Conservation (phyloP, 2,888 invertebrate genomes). For the Alcis repandata region DNA sequence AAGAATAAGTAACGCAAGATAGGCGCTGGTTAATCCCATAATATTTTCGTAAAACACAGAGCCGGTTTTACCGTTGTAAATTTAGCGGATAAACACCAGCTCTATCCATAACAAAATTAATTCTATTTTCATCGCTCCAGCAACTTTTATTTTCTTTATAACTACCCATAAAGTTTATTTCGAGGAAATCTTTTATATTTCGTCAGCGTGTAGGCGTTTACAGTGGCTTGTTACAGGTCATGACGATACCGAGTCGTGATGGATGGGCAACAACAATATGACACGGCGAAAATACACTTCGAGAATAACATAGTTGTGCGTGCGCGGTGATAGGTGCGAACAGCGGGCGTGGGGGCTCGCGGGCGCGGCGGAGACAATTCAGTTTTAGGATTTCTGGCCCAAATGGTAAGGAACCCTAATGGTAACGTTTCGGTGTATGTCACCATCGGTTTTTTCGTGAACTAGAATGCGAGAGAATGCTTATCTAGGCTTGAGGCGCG, state of each 20-base stretch:
- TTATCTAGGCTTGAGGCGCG: no score
- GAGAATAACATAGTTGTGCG: constrained; percentile 4
- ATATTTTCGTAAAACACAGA: no score
- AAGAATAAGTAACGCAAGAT: no score
- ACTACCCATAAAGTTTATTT: not conserved
- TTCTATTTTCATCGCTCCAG: not conserved
- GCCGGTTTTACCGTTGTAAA: no score
- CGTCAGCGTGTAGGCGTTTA: constrained; percentile 15
- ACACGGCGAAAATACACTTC: constrained; percentile 21
- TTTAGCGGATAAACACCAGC: not conserved
- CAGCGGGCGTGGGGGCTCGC: no score
- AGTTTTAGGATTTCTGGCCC: not conserved
- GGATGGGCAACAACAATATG: constrained; percentile 19
- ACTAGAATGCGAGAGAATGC: no score
- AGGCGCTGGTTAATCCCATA: no score
- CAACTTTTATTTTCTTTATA: constrained; percentile 1
- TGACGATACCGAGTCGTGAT: constrained; percentile 11
- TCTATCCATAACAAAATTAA: not conserved
- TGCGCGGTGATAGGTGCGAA: not conserved
- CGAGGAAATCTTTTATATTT: not conserved
- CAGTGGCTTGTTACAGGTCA: not conserved
- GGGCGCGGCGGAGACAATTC: no score
- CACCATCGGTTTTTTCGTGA: no score
- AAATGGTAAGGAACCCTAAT: no score
- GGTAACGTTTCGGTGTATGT: no score